These are phyloP conservation scores for Drosophila testacea DNA, from an alignment of 2,888 invertebrate species.

Conservation along the genomic window DNA sequence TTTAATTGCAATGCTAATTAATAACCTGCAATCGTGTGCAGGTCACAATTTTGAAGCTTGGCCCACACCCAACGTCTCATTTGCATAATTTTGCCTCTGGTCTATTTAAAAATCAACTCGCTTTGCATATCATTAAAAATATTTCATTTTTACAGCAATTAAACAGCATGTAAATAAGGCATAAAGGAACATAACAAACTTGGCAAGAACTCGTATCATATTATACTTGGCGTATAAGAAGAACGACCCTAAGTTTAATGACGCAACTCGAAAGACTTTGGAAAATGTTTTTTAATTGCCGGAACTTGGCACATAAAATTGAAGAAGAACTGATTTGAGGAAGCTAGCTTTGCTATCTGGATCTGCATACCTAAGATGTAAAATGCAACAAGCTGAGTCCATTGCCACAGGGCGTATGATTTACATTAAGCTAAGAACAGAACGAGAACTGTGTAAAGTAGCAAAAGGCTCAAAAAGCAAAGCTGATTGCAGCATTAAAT, in stretches of 20 bases:
- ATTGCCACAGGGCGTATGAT: constrained; percentile 58
- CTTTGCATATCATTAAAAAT: constrained; percentile 46
- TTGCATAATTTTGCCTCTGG: constrained; percentile 41
- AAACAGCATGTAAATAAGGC: constrained; percentile 46
- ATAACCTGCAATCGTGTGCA: constrained; percentile 53
- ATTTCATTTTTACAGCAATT: constrained; percentile 48
- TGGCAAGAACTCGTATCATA: constrained; percentile 4
- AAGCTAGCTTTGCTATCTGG: constrained; percentile 18
- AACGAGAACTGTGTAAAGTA: constrained; percentile 42
- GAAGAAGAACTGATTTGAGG: constrained; percentile 19
- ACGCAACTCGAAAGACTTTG: neutral
- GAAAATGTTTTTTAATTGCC: constrained; percentile 16
- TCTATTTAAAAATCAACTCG: constrained; percentile 23
- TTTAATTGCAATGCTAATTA: constrained; percentile 74
- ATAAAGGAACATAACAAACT: constrained; percentile 5
- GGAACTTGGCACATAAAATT: constrained; percentile 12
- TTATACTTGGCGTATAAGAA: constrained; percentile 6
- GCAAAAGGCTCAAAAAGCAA: constrained; percentile 64
- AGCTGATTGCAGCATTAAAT: constrained; percentile 76
- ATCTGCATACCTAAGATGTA: constrained; percentile 26
- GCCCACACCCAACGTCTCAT: constrained; percentile 3
- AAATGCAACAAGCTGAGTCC: constrained; percentile 39
- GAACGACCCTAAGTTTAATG: constrained; percentile 5
- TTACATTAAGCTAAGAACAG: constrained; percentile 59
- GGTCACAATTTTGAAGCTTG: constrained; percentile 14